Conservation (phyloP, 2,113 vertebrate species). For the Chlamydotis undulata region DNA sequence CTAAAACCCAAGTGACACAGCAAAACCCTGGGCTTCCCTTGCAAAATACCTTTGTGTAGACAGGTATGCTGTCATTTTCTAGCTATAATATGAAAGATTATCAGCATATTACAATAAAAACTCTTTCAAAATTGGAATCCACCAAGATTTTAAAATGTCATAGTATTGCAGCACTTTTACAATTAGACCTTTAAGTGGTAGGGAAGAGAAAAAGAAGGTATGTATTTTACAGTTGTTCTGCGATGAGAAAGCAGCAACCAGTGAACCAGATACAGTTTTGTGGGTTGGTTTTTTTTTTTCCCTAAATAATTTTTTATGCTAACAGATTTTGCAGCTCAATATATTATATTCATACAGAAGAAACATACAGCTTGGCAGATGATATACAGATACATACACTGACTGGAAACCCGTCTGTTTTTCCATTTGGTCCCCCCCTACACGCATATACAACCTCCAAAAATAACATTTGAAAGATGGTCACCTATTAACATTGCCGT, state of each 20-base stretch:
- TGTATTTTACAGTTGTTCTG: background rate
- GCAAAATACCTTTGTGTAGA: background rate
- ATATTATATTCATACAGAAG: background rate
- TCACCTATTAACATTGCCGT: background rate
- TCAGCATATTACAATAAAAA: background rate
- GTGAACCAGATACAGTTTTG: background rate
- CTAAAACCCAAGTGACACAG: background rate
- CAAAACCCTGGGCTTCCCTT: background rate
- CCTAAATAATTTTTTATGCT: background rate
- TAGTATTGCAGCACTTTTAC: background rate
- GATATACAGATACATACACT: background rate
- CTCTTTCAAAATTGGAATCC: background rate
- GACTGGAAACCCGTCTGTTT: background rate
- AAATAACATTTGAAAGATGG: background rate
- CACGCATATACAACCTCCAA: background rate
- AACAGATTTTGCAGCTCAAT: background rate
- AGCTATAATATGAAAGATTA: background rate
- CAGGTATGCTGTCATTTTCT: background rate
- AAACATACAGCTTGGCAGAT: background rate
- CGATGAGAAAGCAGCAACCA: background rate
- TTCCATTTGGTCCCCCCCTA: background rate
- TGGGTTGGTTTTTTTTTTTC: background rate
- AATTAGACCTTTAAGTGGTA: background rate
- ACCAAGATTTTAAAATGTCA: background rate
- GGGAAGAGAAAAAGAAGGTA: background rate